Base-by-base conservation (phyloP, 2,113 vertebrate species). In the Parotia lawesii region DNA sequence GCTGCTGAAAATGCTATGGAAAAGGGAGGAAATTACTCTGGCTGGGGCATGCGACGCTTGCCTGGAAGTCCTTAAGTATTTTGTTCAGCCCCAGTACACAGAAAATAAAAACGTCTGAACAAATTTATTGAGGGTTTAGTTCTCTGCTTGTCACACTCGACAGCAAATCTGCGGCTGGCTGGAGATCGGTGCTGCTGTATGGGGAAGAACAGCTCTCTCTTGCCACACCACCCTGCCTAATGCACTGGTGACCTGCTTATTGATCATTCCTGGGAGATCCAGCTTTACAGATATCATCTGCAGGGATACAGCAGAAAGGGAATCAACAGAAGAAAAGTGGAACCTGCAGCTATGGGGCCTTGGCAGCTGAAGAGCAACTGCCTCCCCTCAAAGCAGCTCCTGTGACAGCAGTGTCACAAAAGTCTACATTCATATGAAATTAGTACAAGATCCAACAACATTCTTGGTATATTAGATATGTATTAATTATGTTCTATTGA, bases 21-120 rank as follows among this genome's bases (percentile, higher is more conserved):
- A 87, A 95, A 78, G 1, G 10, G n/a, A 87, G 57, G 47, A 89
- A 94, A 94, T 82, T 35, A 62, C 73, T 93, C 82, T 89, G 88
- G 54, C 89, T 89, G 58, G 27, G 11, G 56, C 35, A 75, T 1
- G 5, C 1, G 0, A 35, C 19, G 28, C 54, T 69, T 79, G 62
- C 71, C 58, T 70, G 6, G 24, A 72, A 76, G 77, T 76, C 74
- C 33, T 65, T 31, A 85, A 82, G 74, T 76, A 22, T 92, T 94
- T 87, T 90, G 76, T 90, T 94, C 94, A 70, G 53, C 81, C 50
- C 16, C 70, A 78, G 45, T 27, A 65, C 25, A 72, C 73, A 89
- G 40, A 51, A 80, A 89, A 76, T 62, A 71, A 93, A 92, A 90
- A 74, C 0, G 16, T 57, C 53, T 77, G 60, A 71, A 94, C 40